Conservation (phyloP, 2,888 invertebrate genomes). For the Gerris lacustris region DNA sequence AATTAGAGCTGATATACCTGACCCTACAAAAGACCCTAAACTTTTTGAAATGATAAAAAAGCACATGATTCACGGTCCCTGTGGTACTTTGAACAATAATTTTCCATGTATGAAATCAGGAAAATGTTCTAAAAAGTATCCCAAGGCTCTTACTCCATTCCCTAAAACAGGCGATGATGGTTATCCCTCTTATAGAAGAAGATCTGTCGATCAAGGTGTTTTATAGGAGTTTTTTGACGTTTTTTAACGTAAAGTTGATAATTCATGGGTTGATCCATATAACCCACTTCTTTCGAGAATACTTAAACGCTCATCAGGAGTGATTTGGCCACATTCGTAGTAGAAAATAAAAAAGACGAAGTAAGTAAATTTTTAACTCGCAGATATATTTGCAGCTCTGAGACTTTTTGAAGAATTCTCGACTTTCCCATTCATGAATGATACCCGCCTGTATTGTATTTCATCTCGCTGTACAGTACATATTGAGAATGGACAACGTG, state of each 20-base stretch:
- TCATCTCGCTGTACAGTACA: no score
- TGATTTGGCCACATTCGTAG: no score
- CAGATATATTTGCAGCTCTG: no score
- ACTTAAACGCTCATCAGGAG: constrained; percentile 33
- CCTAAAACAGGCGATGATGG: constrained; percentile 27
- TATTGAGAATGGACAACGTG: no score
- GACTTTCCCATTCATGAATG: no score
- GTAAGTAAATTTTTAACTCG: no score
- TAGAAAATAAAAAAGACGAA: neutral
- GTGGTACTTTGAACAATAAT: constrained; percentile 22
- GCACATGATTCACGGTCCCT: constrained; percentile 32
- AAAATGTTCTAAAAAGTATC: neutral
- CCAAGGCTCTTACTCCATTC: constrained; percentile 29
- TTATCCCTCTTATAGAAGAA: no score
- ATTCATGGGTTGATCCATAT: constrained; percentile 32
- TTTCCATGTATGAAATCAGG: constrained; percentile 33
- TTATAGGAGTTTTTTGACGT: constrained; percentile 25
- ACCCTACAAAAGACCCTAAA: constrained; percentile 1
- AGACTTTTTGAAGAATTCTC: no score
- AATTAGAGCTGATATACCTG: constrained; percentile 11
- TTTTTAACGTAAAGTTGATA: constrained; percentile 27
- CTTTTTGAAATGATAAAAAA: constrained; percentile 25
- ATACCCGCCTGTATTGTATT: no score
- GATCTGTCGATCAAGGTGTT: constrained; percentile 26
- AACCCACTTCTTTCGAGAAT: constrained; percentile 23